Evolutionary conservation across 2,888 invertebrate species (phyloP), one percentile per base, ranked within the genome.

Genomic region (Xanthorhoe designata): DNA sequence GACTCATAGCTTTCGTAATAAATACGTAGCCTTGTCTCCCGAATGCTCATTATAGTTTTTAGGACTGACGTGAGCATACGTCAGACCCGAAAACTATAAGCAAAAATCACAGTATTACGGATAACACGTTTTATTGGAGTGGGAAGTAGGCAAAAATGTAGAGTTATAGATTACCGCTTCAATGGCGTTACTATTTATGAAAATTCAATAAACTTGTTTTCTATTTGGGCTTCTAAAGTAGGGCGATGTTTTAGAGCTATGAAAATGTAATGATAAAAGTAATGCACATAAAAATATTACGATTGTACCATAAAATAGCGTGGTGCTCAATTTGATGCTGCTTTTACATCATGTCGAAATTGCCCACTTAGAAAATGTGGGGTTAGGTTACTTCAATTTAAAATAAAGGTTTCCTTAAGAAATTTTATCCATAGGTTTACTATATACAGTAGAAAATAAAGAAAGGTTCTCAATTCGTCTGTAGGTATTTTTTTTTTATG

Each of bases 201-300:
- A 42, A 13, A 42, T 10, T 42, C 38, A 42, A 42, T 42, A 42
- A 0, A 38, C 10, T 2, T 38, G 13, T 42, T 42, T 32, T 13
- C 38, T 42, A 42, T 47, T 47, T 47, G 47, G 17, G 47, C 17
- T 47, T 47, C 6, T 17, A 47, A 47, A 47, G 42, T 24, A 56
- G 19, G 24, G 15, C 45, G 15, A 35, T 56, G 72, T 76, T 59
- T 78, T 73, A 73, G 75, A 75, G 71, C 72, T 66, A 77, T 74
- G 75, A 80, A 78, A 78, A 77, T 75, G 66, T 79, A 78, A 78
- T 78, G 75, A 78, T 80, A 84, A 81, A 61, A 81, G 73, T 77
- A 74, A 80, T 74, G 71, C 77, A 69, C 80, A 87, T 87, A 86
- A 87, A 83, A 87, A 81, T 78, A 74, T 89, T 86, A 88, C 81